phyloP scores from a whole-genome alignment of 2,797 vertebrate species.

The Triplophysa bombifrons region DNA sequence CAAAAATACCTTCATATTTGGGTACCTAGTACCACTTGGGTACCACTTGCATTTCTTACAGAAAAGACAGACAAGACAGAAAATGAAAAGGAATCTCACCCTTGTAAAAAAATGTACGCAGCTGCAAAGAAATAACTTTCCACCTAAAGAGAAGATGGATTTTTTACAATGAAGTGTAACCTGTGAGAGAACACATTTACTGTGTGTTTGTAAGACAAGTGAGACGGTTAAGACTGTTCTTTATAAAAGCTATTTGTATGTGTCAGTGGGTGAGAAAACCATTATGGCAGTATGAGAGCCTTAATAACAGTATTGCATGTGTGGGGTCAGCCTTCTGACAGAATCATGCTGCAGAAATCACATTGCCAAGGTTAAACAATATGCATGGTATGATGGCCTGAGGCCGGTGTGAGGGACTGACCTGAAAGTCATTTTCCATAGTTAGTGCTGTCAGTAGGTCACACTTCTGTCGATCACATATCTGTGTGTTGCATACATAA shows the following conservation, averaged over 20 bases:
- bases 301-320: not conserved
- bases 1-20: too few relatives aligned
- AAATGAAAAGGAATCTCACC: not conserved
- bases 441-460: not conserved
- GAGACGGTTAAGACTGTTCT: not conserved
- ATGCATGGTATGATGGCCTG: not conserved
- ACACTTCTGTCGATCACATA: not conserved
- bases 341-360: not conserved
- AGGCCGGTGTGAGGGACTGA: not conserved
- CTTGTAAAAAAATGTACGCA: conserved; percentile 71
- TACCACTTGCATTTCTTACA: too few relatives aligned
- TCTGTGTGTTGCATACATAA: too few relatives aligned
- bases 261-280: not conserved
- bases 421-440: not conserved
- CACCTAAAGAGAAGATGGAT: conserved; percentile 71
- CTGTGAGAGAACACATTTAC: conserved; percentile 32
- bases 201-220: conserved; percentile 1
- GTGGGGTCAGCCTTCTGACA: not conserved
- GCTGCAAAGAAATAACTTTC: conserved; percentile 68
- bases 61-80: not conserved
- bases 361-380: not conserved
- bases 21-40: too few relatives aligned
- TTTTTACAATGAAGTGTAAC: conserved; percentile 75
- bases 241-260: not conserved
- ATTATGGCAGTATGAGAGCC: not conserved